Percentiles rank a stretch among this genome's conserved stretches.
Conservation (phyloP, 2,797 vertebrate genomes). For the Austrolebias charrua region DNA sequence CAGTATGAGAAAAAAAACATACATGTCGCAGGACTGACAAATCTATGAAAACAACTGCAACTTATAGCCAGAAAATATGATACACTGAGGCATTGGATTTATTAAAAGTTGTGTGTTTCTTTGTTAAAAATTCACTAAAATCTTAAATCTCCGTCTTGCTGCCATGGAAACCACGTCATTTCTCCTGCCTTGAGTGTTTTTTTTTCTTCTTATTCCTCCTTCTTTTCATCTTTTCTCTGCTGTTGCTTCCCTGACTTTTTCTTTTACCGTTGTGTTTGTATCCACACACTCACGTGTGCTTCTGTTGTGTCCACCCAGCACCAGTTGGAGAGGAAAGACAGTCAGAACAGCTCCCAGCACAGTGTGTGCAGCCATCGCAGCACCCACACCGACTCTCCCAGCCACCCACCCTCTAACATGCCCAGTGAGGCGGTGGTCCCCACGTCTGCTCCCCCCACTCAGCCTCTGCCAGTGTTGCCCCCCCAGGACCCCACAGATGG, state of each 20-base stretch:
- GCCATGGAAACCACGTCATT: constrained; percentile 69
- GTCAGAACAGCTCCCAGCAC: constrained; percentile 94
- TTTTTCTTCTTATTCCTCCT: constrained; percentile 33
- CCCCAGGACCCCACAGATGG: constrained; percentile 82
- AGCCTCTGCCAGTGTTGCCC: constrained; percentile 80
- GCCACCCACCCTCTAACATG: constrained; percentile 84
- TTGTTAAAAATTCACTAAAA: constrained; percentile 37
- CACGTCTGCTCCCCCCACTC: constrained; percentile 78
- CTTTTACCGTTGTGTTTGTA: constrained; percentile 30
- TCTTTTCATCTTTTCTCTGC: constrained; percentile 33
- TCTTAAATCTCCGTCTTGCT: constrained; percentile 58
- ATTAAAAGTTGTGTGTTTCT: constrained; percentile 39
- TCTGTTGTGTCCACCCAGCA: constrained; percentile 76
- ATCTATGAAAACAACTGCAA: no score
- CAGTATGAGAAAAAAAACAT: no score
- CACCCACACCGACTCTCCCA: constrained; percentile 89
- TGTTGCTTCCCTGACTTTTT: constrained; percentile 39
- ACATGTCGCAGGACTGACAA: no score
- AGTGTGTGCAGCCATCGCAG: constrained; percentile 94
- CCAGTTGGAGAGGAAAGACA: constrained; percentile 96
- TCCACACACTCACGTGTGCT: constrained; percentile 20
- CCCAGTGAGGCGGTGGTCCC: constrained; percentile 79
- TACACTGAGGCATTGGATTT: constrained; percentile 25
- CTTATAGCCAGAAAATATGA: no score
- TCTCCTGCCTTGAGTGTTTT: constrained; percentile 58